phyloP scores from a whole-genome alignment of 2,797 vertebrate genomes.

The Pseudocheirus occidentalis region DNA sequence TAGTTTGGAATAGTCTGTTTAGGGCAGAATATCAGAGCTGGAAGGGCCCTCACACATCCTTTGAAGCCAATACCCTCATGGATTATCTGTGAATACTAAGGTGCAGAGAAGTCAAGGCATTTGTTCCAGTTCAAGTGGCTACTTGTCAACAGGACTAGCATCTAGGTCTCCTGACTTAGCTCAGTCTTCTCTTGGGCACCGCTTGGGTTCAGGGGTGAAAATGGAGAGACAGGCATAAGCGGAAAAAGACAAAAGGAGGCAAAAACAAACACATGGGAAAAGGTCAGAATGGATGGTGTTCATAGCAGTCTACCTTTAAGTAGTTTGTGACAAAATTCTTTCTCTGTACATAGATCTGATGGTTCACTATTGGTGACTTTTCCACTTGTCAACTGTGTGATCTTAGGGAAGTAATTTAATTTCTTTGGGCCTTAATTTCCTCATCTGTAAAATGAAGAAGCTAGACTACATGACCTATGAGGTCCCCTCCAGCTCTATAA shows the following conservation, averaged over 20 bases:
- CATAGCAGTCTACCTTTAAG: not conserved
- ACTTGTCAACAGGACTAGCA: not conserved
- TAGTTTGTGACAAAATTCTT: not conserved
- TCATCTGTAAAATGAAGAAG: not conserved
- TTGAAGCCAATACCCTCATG: not conserved
- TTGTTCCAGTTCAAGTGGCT: not conserved
- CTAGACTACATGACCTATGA: not conserved
- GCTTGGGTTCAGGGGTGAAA: not conserved
- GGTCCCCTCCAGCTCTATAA: not conserved
- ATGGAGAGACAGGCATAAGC: not conserved
- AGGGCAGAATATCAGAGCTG: not conserved
- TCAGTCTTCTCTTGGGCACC: not conserved
- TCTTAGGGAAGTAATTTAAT: not conserved
- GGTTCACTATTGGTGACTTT: not conserved
- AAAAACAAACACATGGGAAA: not conserved
- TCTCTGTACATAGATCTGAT: not conserved
- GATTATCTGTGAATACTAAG: not conserved
- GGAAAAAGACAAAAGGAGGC: not conserved
- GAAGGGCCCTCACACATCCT: not conserved
- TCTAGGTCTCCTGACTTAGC: not conserved
- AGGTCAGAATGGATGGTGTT: not conserved
- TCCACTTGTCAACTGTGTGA: not conserved
- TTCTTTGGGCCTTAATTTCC: not conserved
- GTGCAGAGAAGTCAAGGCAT: not conserved
- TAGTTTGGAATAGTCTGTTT: not conserved